These are phyloP conservation scores for Heterocephalus glaber DNA, from an alignment of 2,113 vertebrate genomes.

Conservation along the genomic window DNA sequence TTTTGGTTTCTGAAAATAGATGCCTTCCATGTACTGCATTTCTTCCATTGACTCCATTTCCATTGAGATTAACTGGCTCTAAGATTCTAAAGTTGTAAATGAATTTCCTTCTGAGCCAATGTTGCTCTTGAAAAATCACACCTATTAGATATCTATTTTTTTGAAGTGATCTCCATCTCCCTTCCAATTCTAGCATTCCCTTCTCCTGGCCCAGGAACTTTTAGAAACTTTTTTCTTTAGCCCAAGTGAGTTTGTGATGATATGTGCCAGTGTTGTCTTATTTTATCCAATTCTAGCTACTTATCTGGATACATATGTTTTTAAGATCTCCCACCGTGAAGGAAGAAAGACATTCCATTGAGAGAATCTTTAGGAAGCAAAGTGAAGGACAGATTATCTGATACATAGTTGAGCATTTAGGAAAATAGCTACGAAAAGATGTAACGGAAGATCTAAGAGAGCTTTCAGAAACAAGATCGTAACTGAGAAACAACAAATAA, in stretches of 20 bases:
- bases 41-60: background rate
- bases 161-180: background rate
- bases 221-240: background rate
- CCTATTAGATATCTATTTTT: background rate
- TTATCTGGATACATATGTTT: background rate
- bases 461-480: background rate
- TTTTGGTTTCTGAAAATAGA: conserved; percentile 8
- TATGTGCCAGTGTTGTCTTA: background rate
- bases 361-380: conserved; percentile 37
- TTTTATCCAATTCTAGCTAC: background rate
- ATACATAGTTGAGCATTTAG: background rate
- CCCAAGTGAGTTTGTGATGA: background rate
- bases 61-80: background rate
- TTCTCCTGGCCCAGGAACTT: background rate
- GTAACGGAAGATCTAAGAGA: background rate
- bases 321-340: conserved; percentile 9
- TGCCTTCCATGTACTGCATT: background rate
- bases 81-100: conserved; percentile 42
- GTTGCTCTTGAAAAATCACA: background rate
- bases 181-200: background rate
- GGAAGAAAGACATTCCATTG: background rate
- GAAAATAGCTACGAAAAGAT: background rate
- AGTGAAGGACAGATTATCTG: background rate
- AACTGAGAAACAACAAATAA: conserved; percentile 8
- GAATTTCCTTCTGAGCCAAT: conserved; percentile 10